Evolutionary conservation across 2,888 invertebrate genomes (phyloP), one percentile per base, ranked within the genome.

Genomic region (Dorcus hopei): DNA sequence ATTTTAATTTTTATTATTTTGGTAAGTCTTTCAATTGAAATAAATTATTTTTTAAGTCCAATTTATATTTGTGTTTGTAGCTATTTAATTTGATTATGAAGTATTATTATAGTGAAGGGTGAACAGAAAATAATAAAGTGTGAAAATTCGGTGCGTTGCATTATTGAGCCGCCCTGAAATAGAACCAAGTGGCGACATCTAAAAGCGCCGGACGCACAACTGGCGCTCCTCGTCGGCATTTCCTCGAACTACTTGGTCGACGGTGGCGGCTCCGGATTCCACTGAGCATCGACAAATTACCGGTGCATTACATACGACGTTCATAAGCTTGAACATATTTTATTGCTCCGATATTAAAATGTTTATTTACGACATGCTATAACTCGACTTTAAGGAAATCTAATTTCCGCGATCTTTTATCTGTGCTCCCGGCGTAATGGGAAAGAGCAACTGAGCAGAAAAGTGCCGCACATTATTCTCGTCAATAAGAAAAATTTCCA

Each of bases 401-500:
- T 57, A 59, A 59, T 62, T 54, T 59, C 52, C 54, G 40, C 49
- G 52, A 53, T 47, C 47, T 38, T 52, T 14, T 56, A 50, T 53
- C 50, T 60, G 49, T 7, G 26, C 26, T 6, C 45, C 23, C 19
- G 49, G 26, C 43, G 41, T 49, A 58, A 58, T 52, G 49, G 52
- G 26, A 58, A 55, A 50, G 40, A 38, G 47, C 48, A 43, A 53
- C 47, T 45, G 45, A 39, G 43, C 51, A 56, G 49, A 59, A 57
- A 61, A 59, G 19, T 50, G 54, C 52, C 49, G 38, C 52, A 51
- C 45, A 55, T 61, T 61, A 61, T 61, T 51, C 23, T 19, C 57
- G 52, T 57, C 61, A 61, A 61, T 61, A 61, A 61, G 52, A 53
- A 38, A 54, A 33, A 57, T 61, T 61, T 59, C 53, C 51, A 52